Percentiles rank a stretch among this genome's conserved stretches.
Evolutionary conservation across 2,888 invertebrate species (phyloP).

Genomic region (Candidula unifasciata): DNA sequence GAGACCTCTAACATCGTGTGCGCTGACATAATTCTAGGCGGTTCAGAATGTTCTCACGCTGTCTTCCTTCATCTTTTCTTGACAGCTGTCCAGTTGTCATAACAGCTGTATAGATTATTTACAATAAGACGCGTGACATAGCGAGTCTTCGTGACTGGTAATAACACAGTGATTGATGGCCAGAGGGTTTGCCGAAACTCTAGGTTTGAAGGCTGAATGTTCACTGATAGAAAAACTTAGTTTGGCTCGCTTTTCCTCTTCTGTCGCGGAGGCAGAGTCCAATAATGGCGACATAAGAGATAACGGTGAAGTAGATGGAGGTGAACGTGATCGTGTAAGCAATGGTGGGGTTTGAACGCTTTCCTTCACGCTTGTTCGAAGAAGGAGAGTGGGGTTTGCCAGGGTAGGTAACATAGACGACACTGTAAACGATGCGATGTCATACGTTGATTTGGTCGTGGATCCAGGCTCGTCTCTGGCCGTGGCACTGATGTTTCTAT

Average conservation of each 20-base stretch:
- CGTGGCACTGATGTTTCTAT: not conserved
- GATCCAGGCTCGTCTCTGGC: not conserved
- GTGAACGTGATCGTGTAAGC: not conserved
- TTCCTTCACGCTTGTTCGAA: too few species aligned
- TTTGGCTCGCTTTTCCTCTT: not conserved
- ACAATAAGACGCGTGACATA: not conserved
- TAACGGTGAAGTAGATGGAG: not conserved
- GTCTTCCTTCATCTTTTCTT: too few species aligned
- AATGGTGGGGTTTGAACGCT: not conserved
- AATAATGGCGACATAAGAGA: not conserved
- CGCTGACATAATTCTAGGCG: too few species aligned
- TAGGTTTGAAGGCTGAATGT: slow-evolving; percentile 42
- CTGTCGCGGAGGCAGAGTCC: not conserved
- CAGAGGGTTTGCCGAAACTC: not conserved
- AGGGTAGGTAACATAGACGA: not conserved
- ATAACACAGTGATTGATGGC: slow-evolving; percentile 17
- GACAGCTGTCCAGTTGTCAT: too few species aligned
- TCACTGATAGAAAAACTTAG: slow-evolving; percentile 42
- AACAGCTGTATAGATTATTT: too few species aligned
- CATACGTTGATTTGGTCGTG: not conserved
- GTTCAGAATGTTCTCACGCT: too few species aligned
- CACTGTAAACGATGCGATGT: too few species aligned
- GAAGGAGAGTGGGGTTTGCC: not conserved
- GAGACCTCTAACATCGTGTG: too few species aligned
- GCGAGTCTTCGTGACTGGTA: not conserved